phyloP scores from a whole-genome alignment of 2,113 vertebrate species.

The Phoenicopterus ruber region DNA sequence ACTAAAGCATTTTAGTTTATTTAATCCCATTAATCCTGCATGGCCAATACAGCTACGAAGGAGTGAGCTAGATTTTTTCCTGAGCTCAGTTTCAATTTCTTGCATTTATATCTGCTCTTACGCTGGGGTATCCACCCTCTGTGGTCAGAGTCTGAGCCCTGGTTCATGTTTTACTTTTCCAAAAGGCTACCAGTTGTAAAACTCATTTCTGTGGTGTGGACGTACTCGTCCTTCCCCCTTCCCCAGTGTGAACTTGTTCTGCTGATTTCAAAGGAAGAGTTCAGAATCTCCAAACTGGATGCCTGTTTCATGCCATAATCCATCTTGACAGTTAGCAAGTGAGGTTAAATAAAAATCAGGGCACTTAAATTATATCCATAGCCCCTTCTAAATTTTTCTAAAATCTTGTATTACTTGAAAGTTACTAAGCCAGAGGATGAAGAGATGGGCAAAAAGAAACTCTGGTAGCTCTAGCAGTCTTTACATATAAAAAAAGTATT shows the following conservation, averaged over 20 bases:
- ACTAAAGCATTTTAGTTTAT: not conserved
- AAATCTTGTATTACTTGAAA: not conserved
- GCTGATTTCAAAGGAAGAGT: not conserved
- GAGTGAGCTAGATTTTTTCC: not conserved
- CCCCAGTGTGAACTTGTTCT: not conserved
- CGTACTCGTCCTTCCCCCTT: not conserved
- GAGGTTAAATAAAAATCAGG: not conserved
- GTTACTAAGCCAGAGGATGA: not conserved
- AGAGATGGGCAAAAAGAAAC: not conserved
- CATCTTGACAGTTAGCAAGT: not conserved
- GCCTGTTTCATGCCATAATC: not conserved
- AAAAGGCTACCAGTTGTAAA: not conserved
- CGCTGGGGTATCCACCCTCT: rapidly evolving
- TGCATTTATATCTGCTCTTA: not conserved
- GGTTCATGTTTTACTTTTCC: not conserved
- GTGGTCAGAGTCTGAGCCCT: not conserved
- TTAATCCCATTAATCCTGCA: not conserved
- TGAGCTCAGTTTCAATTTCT: not conserved
- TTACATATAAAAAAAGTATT: not conserved
- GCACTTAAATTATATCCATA: not conserved
- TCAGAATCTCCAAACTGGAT: not conserved
- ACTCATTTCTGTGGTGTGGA: not conserved
- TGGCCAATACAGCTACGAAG: not conserved
- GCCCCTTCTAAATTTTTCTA: not conserved
- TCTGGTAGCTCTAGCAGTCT: not conserved